phyloP scores from a whole-genome alignment of 2,797 vertebrate genomes.

The Iguana delicatissima region DNA sequence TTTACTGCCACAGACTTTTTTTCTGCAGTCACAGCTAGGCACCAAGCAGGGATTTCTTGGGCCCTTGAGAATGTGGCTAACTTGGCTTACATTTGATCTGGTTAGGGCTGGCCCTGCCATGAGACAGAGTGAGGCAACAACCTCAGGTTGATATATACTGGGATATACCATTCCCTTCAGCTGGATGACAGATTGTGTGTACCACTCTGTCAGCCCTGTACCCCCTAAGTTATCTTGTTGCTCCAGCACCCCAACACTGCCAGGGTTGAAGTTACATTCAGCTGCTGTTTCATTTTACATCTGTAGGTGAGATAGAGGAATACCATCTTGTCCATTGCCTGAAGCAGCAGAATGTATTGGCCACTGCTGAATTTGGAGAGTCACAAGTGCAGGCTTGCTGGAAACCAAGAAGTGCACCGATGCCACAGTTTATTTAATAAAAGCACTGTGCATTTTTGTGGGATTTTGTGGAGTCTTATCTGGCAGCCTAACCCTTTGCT shows the following conservation, averaged over 20 bases:
- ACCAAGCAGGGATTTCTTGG: conserved; percentile 13
- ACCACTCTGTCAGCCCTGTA: not conserved
- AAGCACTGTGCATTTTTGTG: fast-evolving
- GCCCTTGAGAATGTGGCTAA: not conserved
- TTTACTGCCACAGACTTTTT: not conserved
- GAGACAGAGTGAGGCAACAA: not conserved
- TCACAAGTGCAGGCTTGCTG: not conserved
- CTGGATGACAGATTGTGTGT: not conserved
- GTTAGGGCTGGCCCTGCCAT: not conserved
- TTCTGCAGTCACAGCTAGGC: conserved; percentile 35
- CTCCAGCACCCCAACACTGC: not conserved
- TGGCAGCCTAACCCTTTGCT: not conserved
- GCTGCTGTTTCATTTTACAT: not conserved
- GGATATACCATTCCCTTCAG: not conserved
- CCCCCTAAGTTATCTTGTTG: not conserved
- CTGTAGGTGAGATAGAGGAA: not conserved
- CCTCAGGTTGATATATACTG: too few species aligned
- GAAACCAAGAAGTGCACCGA: not conserved
- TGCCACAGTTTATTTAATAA: not conserved
- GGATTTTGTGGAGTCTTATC: not conserved
- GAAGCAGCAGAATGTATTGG: not conserved
- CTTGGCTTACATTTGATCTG: fast-evolving
- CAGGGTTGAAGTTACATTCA: not conserved
- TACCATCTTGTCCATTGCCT: not conserved
- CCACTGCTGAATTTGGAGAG: not conserved